Evolutionary conservation across 2,797 vertebrate genomes (phyloP).

Genomic region (Orestias chungarensis): DNA sequence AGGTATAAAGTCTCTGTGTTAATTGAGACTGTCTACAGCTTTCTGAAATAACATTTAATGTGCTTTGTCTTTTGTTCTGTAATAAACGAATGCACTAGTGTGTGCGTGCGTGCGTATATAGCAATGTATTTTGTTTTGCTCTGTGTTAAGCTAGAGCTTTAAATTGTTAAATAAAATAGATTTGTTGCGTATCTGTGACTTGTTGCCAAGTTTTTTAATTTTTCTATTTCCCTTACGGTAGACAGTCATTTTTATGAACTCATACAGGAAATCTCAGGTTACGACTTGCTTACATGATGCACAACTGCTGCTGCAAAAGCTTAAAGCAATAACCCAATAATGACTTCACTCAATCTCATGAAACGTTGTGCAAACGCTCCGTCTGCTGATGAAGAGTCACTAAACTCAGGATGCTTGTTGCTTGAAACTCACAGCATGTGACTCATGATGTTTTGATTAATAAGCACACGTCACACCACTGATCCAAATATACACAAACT

Average conservation of each 20-base stretch:
- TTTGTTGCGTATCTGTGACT: neutral
- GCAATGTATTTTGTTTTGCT: neutral
- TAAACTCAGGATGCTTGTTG: neutral
- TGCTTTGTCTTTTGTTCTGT: neutral
- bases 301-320: neutral
- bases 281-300: neutral
- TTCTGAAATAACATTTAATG: neutral
- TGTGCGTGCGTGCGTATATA: no score
- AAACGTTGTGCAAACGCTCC: neutral
- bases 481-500: neutral
- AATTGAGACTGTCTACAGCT: neutral
- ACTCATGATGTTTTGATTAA: neutral
- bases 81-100: no score
- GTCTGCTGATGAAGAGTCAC: neutral
- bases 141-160: neutral
- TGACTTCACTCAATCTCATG: neutral
- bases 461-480: neutral
- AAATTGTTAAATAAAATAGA: neutral
- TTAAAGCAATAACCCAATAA: neutral
- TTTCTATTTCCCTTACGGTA: neutral
- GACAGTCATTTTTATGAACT: neutral
- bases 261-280: neutral
- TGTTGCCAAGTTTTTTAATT: neutral
- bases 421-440: neutral
- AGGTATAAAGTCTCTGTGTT: neutral